Evolutionary conservation across 2,888 invertebrate genomes (phyloP), one percentile per base, ranked within the genome.

Genomic region (Tenthredo mesomela): DNA sequence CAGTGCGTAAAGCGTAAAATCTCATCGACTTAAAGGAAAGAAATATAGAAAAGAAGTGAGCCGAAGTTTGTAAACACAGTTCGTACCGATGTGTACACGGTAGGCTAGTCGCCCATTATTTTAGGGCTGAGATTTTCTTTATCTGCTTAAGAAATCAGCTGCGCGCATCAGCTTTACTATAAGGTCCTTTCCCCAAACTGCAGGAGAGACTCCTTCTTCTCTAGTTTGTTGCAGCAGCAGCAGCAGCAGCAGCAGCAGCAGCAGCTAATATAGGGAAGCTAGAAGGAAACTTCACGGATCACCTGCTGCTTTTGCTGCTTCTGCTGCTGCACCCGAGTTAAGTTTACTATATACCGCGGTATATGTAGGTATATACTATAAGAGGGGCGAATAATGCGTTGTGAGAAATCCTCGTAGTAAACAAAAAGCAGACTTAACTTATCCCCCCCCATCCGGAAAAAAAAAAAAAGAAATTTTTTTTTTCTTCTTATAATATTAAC

Each of bases 111-210:
- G 86, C 87, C 88, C 90, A 92, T 92, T 92, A 92, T 92, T 92
- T 92, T 91, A 91, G 89, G 90, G 88, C 87, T 86, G 89, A 88
- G 89, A 90, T 89, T 90, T 88, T 89, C 87, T 88, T 90, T 92
- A 91, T 92, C 91, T 91, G 89, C 88, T 91, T 92, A 92, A 91
- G 89, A 92, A 93, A 93, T 92, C 92, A 93, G 92, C 92, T 92
- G 88, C 86, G 88, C 86, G 88, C 86, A 43, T 9, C 40, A 54
- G 54, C 54, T 54, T 29, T 29, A 29, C 29, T 47, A 3, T 33
- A 18, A 33, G 82, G 82, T 65, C 58, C 78, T 54, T 78, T 29
- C 2, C 2, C 25, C 21, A 21, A 75, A 21, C n/a, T 25, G n/a
- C n/a, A 29, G 37, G 15, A 33, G 33, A 40, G 73, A 40, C 18